Percentiles rank a stretch among this genome's conserved stretches.
phyloP scores from a whole-genome alignment of 1,140 invertebrate genomes.

The Sesamia nonagrioides region DNA sequence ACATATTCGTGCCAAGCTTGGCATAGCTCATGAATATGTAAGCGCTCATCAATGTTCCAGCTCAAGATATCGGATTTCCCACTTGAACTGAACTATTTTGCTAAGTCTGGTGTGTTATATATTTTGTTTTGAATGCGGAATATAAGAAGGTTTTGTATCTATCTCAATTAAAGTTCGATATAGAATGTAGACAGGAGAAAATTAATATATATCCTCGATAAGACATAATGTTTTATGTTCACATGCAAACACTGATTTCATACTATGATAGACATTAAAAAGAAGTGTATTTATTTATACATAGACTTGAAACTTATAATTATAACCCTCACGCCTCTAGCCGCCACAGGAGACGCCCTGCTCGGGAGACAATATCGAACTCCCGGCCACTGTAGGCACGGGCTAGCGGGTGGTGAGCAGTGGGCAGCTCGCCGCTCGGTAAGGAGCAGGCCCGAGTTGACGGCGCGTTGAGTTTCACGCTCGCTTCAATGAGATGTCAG shows the following conservation, averaged over 20 bases:
- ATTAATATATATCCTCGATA: neutral
- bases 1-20: constrained; percentile 28
- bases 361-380: too few species aligned
- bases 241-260: neutral
- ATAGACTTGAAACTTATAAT: too few species aligned
- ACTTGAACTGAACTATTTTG: constrained; percentile 73
- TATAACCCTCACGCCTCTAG: too few species aligned
- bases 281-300: too few species aligned
- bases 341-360: too few species aligned
- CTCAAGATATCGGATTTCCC: constrained; percentile 84
- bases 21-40: constrained; percentile 82
- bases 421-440: too few species aligned
- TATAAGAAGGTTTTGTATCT: neutral
- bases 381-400: too few species aligned
- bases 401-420: too few species aligned
- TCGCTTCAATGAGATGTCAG: too few species aligned
- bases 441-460: too few species aligned
- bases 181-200: neutral
- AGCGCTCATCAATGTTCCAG: constrained; percentile 77
- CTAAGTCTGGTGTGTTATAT: constrained; percentile 57
- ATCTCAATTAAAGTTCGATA: neutral
- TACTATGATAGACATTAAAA: neutral
- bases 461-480: too few species aligned
- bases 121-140: constrained; percentile 17
- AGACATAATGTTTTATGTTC: too few species aligned